Conservation (phyloP, 2,888 invertebrate genomes). For the Melanargia galathea region DNA sequence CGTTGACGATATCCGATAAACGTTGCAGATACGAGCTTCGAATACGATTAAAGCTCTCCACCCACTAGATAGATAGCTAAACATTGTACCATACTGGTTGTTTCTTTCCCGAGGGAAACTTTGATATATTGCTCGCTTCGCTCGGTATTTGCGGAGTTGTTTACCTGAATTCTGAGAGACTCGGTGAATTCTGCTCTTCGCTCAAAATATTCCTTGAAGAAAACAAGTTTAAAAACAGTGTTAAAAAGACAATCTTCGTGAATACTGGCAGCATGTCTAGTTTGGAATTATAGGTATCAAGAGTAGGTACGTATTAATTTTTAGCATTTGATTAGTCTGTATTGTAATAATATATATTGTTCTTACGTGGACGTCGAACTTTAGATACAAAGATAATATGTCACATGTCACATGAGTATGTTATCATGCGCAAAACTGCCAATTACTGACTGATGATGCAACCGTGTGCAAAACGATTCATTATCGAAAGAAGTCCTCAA, state of each 20-base stretch:
- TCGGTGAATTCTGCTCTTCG: too few relatives aligned
- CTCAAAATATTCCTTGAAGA: too few relatives aligned
- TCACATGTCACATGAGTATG: conserved; percentile 3
- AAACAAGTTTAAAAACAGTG: too few relatives aligned
- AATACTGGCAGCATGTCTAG: too few relatives aligned
- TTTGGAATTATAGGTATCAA: too few relatives aligned
- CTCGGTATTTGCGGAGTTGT: too few relatives aligned
- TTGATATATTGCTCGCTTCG: too few relatives aligned
- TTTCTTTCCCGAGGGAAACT: too few relatives aligned
- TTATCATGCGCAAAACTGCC: conserved; percentile 13
- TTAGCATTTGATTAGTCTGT: too few relatives aligned
- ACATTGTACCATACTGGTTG: not conserved
- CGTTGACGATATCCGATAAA: not conserved
- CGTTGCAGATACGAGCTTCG: not conserved
- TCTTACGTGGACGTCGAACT: not conserved
- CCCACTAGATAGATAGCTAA: not conserved
- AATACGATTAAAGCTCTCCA: not conserved
- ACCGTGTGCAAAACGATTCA: conserved; percentile 32
- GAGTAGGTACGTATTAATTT: too few relatives aligned
- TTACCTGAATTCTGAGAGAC: too few relatives aligned
- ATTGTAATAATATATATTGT: not conserved
- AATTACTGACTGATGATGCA: conserved; percentile 28
- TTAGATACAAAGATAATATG: not conserved
- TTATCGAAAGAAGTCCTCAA: conserved; percentile 45
- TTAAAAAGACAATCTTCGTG: too few relatives aligned